Base-by-base conservation (phyloP, 2,113 vertebrate species). In the Cichladusa arquata region DNA sequence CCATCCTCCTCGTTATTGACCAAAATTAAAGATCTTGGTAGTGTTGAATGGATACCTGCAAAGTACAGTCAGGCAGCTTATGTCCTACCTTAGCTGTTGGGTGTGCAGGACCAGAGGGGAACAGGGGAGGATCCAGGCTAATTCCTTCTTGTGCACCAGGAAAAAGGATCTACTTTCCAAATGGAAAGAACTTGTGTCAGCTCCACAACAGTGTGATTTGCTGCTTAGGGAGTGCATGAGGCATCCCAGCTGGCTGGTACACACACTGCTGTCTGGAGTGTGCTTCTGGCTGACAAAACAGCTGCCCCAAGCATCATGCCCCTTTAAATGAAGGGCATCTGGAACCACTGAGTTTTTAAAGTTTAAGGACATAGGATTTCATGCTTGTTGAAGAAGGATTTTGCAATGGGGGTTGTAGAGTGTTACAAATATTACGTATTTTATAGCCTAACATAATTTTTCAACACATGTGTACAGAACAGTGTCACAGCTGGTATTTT, bases 401-500 rank as follows among this genome's bases (percentile, higher is more conserved):
- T 24, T 47, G 50, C 29, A 40, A 12, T 20, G 31, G 16, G 20
- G 4, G 6, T 34, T 65, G 26, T 42, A 83, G 25, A 10, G 26
- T 62, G 31, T 67, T 74, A 67, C 0, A 31, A 91, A 64, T 74
- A 19, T 44, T 54, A 12, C 5, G 0, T 40, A 38, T 61, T 83
- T 88, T 78, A 40, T 45, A 91, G 58, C 77, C 19, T 51, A 54
- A 60, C 2, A 2, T 60, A 77, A 50, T 66, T 94, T 93, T 96
- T 87, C 74, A 92, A 64, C 45, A 40, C 26, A 47, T 42, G 6
- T 51, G 34, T 66, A 78, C 77, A 44, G 62, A 84, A 58, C 34
- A 79, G 74, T 70, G n/a, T 90, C 8, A 2, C 76, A 95, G 72
- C 23, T 88, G 73, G 44, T 84, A 77, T 92, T 96, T 94, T 97